A percentile compares a stretch with the other conserved stretches of the same genome.
Conservation (phyloP, 1,140 invertebrate genomes). For the Sitodiplosis mosellana region DNA sequence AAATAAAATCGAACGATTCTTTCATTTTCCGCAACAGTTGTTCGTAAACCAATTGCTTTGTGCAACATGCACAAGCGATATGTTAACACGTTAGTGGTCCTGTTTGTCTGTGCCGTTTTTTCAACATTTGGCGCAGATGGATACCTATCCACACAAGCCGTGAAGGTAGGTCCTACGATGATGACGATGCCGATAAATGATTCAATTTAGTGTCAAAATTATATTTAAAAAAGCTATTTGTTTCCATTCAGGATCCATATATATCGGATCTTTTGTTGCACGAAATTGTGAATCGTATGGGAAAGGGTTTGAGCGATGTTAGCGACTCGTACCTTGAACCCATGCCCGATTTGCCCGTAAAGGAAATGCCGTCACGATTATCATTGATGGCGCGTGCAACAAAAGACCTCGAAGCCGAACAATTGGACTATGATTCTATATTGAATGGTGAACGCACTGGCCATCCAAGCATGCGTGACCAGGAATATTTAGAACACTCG, state of each 20-base stretch:
- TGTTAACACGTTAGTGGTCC: too few relatives aligned
- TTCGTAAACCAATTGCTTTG: too few relatives aligned
- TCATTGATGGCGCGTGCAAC: slow-evolving; percentile 4
- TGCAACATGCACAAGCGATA: too few relatives aligned
- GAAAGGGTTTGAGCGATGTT: slow-evolving; percentile 26
- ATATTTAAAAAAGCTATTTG: too few relatives aligned
- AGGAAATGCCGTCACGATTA: slow-evolving; percentile 1
- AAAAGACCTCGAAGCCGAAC: slow-evolving; percentile 4
- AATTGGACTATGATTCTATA: slow-evolving; percentile 24
- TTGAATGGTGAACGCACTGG: slow-evolving; percentile 33
- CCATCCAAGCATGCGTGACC: slow-evolving; percentile 62
- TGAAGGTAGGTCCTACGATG: too few relatives aligned
- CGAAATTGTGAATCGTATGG: slow-evolving; percentile 33
- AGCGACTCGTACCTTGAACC: slow-evolving; percentile 27
- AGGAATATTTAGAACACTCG: slow-evolving; percentile 79
- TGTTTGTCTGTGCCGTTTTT: too few relatives aligned
- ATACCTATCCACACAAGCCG: too few relatives aligned
- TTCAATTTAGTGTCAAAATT: too few relatives aligned
- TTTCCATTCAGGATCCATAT: slow-evolving; percentile 2
- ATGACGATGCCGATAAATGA: too few relatives aligned
- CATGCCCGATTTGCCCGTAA: background rate
- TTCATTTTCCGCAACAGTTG: too few relatives aligned
- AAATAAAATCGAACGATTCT: too few relatives aligned
- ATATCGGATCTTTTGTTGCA: slow-evolving; percentile 28
- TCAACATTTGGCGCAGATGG: too few relatives aligned